A percentile compares a stretch with the other conserved stretches of the same genome.
Evolutionary conservation across 64 coral and sea anemone species (phyloP).

Genomic region (Trachythela sp.): DNA sequence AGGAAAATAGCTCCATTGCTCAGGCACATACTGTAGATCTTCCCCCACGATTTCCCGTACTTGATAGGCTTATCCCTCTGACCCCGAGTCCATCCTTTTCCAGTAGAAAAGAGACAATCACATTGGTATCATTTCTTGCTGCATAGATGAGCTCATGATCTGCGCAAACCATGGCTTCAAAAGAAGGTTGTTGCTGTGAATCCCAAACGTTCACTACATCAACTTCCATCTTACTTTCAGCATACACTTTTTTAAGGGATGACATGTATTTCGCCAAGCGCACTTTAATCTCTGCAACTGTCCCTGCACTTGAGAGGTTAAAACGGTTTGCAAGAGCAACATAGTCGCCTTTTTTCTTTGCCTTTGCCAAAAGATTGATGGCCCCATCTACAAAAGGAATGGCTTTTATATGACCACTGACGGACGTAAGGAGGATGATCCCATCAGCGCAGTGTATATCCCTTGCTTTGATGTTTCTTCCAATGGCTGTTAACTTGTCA

Average conservation of each 20-base stretch:
- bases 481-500: conserved; percentile 38
- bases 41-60: background rate
- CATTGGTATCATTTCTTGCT: conserved; percentile 22
- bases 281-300: conserved; percentile 8
- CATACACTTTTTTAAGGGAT: background rate
- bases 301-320: background rate
- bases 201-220: conserved; percentile 39
- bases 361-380: background rate
- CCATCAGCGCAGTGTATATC: conserved; percentile 43
- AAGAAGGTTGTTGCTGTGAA: conserved; percentile 8
- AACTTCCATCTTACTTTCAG: background rate
- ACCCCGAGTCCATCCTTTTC: conserved; percentile 13
- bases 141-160: conserved; percentile 28
- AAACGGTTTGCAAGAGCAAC: conserved; percentile 4
- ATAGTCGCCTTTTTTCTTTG: conserved; percentile 33
- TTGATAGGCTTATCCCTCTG: background rate
- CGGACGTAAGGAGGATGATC: conserved; percentile 16
- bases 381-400: conserved; percentile 9
- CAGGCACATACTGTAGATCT: background rate
- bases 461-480: conserved; percentile 32
- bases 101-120: background rate
- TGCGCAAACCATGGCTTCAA: conserved; percentile 22
- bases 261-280: background rate
- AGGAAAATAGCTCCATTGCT: background rate
- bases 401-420: conserved; percentile 20